These are phyloP conservation scores for Pseudococcus viburni DNA, from an alignment of 2,888 invertebrate genomes.

Conservation along the genomic window DNA sequence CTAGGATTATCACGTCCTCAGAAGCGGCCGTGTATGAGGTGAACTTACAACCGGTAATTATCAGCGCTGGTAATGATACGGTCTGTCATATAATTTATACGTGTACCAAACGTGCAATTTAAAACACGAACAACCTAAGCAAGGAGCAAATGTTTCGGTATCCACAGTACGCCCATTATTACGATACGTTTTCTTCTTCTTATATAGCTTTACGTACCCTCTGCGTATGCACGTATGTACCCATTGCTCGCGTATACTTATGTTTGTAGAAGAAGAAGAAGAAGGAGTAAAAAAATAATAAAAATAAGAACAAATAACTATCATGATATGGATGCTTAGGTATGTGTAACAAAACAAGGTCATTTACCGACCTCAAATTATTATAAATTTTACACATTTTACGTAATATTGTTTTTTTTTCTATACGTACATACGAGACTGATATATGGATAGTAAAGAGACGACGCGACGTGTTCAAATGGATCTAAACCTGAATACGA, in stretches of 20 bases:
- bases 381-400: slow-evolving; percentile 51
- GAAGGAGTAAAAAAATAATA: slow-evolving; percentile 13
- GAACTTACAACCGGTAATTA: slow-evolving; percentile 62
- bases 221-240: neutral
- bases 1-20: slow-evolving; percentile 66
- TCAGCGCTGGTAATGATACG: slow-evolving; percentile 65
- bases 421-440: neutral
- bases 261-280: slow-evolving; percentile 24
- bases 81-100: slow-evolving; percentile 64
- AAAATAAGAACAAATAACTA: slow-evolving; percentile 54
- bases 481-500: neutral
- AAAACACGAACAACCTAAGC: slow-evolving; percentile 65
- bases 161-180: slow-evolving; percentile 65
- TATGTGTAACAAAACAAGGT: slow-evolving; percentile 40
- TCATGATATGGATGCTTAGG: slow-evolving; percentile 19
- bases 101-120: slow-evolving; percentile 65
- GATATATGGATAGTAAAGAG: neutral
- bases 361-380: slow-evolving; percentile 45
- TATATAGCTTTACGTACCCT: neutral
- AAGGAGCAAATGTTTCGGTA: slow-evolving; percentile 65
- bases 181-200: slow-evolving; percentile 38
- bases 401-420: neutral
- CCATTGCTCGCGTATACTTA: slow-evolving; percentile 9
- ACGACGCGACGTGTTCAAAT: neutral
- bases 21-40: slow-evolving; percentile 64